phyloP scores from a whole-genome alignment of 2,113 vertebrate genomes.

The Gambusia holbrooki region DNA sequence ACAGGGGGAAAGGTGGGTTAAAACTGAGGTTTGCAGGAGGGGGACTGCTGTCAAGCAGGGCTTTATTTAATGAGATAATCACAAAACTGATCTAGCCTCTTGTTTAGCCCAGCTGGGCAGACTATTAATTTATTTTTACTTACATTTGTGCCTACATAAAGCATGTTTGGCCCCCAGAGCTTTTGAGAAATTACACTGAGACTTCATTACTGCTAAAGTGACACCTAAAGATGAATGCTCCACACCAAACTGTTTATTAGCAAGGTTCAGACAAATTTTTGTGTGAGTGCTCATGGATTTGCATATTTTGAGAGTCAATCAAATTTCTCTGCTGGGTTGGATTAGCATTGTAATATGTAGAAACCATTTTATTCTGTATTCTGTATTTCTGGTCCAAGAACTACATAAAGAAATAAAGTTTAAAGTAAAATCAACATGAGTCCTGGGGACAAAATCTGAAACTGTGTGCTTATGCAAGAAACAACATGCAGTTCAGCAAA shows the following conservation, averaged over 20 bases:
- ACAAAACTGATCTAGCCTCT: not conserved
- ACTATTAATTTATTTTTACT: constrained; percentile 4
- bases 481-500: too few species aligned
- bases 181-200: not conserved
- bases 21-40: not conserved
- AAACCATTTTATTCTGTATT: too few species aligned
- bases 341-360: not conserved
- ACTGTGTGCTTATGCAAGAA: too few species aligned
- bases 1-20: constrained; percentile 20
- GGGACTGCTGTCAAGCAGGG: not conserved
- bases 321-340: not conserved
- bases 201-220: not conserved
- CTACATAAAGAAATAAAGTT: too few species aligned
- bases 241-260: not conserved
- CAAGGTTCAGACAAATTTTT: not conserved
- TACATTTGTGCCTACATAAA: not conserved
- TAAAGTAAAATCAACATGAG: too few species aligned
- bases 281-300: not conserved
- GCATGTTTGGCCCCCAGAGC: not conserved
- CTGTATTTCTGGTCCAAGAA: too few species aligned
- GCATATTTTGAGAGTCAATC: not conserved
- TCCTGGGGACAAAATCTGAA: too few species aligned
- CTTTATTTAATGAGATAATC: constrained; percentile 20
- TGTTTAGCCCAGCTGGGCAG: constrained; percentile 2
- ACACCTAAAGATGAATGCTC: not conserved